Base-by-base conservation (phyloP, 2,113 vertebrate species). In the Pseudopodoces humilis region DNA sequence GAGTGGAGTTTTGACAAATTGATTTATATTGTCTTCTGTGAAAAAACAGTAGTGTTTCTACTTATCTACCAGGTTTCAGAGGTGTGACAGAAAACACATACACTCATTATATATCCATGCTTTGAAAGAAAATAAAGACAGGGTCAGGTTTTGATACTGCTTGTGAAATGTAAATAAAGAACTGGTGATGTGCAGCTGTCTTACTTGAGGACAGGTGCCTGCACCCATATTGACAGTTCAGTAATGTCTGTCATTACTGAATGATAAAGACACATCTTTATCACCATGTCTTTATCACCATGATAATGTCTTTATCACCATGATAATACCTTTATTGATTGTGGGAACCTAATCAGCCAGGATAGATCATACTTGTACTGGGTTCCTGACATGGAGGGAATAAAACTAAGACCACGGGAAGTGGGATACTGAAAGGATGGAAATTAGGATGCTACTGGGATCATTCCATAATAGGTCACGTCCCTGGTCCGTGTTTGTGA, bases 131-230 rank as follows among this genome's bases (percentile, higher is more conserved):
- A 63, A 62, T 15, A 79, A 52, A 84, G 46, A 24, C 8, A 69
- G 10, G 3, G 17, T n/a, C 15, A 84, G 11, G 21, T 75, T 88
- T 88, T 72, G 25, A 71, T 43, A n/a, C 8, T 78, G 19, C 18
- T 59, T 68, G 50, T 39, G 64, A 80, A 86, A 35, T 30, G 13
- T 24, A 93, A 80, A 63, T 67, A 37, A 83, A 65, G 23, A 92
- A 33, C 15, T 6, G 2, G 7, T 0, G 0, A 65, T 21, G 14
- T 53, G 14, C 15, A 83, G 62, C 24, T 50, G 33, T 16, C 28
- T 47, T 62, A 31, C 47, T 24, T 81, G 44, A 68, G 10, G 17
- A 35, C 10, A 24, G 8, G 8, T 75, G 7, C 16, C 64, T 55
- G 60, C 49, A 68, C 19, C 4, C 0, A 0, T 60, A 56, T 1